Evolutionary conservation across 2,888 invertebrate genomes (phyloP), one percentile per base, ranked within the genome.

Genomic region (Dasypolia templi): DNA sequence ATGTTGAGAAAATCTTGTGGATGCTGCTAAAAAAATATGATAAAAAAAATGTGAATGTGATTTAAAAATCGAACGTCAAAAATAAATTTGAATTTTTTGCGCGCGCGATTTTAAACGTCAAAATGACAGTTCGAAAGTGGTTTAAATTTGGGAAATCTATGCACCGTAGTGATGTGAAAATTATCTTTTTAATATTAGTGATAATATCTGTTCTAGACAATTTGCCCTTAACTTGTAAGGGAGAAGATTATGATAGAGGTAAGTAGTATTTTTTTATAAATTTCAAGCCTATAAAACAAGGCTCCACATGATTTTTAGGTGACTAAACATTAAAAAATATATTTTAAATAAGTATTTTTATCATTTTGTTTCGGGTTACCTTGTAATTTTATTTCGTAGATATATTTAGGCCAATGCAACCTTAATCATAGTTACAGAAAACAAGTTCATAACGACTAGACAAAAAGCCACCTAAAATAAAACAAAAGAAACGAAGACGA

Each of bases 121-220:
- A 91, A 89, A 96, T 96, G 96, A 95, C 95, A 93, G 92, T 92
- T 93, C 89, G 90, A 87, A 92, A 91, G 93, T 95, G 95, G 87
- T 92, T 91, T 88, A 89, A 91, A 89, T 93, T 93, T 87, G 87
- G 89, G 87, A 93, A 90, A 89, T 89, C 89, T 75, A 86, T 88
- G 82, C 82, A 81, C 82, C 81, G 89, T 89, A 92, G 95, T 95
- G 95, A 92, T 93, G 96, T 96, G 95, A 95, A 90, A 90, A 88
- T 89, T 82, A 85, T 93, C 82, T 90, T 94, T 88, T 87, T 94
- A 79, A 87, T 95, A 87, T 79, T 95, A 87, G 94, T 96, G 94
- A 74, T 94, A 71, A 85, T 96, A 82, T 88, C 91, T 75, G 88
- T 94, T 81, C 87, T 94, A 93, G 94, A 94, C 93, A 92, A 89